Evolutionary conservation across 2,113 vertebrate genomes (phyloP).

Genomic region (Sapajus apella): DNA sequence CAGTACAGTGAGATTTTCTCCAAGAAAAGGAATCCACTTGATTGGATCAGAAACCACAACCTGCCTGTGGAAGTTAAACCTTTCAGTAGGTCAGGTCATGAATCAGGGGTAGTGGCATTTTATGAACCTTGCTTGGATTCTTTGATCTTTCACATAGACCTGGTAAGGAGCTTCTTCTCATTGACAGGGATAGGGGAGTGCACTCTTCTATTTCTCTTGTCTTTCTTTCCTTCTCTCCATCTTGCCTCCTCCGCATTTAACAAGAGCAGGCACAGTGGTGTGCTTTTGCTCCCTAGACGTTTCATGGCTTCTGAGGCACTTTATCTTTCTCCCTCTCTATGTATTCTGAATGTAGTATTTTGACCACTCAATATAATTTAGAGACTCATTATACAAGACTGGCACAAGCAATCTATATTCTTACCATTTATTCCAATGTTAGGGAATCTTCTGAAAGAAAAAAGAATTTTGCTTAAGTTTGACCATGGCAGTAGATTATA

Average conservation of each 20-base stretch:
- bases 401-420: neutral
- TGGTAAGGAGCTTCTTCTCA: neutral
- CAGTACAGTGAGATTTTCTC: neutral
- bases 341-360: neutral
- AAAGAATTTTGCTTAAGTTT: neutral
- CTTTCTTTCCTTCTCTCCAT: neutral
- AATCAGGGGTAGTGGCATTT: neutral
- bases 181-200: accelerated
- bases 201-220: neutral
- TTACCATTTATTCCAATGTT: neutral
- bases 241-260: neutral
- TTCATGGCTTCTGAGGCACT: neutral
- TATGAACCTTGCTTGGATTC: constrained; percentile 10
- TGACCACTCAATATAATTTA: neutral
- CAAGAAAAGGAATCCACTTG: neutral
- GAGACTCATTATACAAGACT: neutral
- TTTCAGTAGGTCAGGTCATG: neutral
- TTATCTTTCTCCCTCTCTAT: neutral
- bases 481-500: neutral
- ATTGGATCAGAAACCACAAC: constrained; percentile 1
- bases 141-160: neutral
- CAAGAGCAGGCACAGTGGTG: accelerated
- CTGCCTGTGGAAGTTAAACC: neutral
- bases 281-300: neutral
- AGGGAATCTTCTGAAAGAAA: constrained; percentile 28